Conservation (phyloP, 2,113 vertebrate genomes). For the human region GRCh38 chr5:143102001-143102500, state of each 20-base stretch:
- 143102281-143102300: neutral
- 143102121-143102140: neutral
- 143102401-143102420: neutral
- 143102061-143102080: neutral
- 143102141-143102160: neutral
- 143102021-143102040: neutral
- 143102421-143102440: neutral
- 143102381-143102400: neutral
- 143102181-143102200: neutral
- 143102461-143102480: neutral
- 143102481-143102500: slow-evolving; percentile 3
- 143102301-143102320: neutral
- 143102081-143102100: neutral
- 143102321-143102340: neutral
- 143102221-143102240: neutral
- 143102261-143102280: neutral
- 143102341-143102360: neutral
- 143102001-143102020: neutral
- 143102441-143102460: neutral
- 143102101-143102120: neutral
- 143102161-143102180: neutral
- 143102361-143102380: neutral
- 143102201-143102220: neutral
- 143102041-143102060: slow-evolving; percentile 20
- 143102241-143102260: neutral